Percentiles rank a stretch among this genome's conserved stretches.
These are phyloP conservation scores for Sparidentex hasta DNA, from an alignment of 2,797 vertebrate species.

Conservation along the genomic window DNA sequence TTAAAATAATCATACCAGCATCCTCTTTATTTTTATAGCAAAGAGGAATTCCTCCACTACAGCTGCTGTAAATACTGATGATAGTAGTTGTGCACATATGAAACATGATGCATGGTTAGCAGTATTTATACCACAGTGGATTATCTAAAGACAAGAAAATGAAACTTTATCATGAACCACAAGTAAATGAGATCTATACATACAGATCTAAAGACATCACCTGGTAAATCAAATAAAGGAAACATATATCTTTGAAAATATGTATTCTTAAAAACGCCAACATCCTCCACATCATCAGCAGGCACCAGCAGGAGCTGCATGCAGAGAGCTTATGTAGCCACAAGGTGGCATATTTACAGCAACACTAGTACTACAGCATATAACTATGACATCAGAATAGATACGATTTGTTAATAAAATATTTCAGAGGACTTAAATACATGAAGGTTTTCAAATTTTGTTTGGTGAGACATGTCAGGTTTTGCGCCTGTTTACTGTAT, in stretches of 20 bases:
- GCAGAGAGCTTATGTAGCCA: background rate
- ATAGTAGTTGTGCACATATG: background rate
- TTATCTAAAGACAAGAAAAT: background rate
- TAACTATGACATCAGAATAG: background rate
- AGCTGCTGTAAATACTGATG: background rate
- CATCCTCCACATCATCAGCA: background rate
- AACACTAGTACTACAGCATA: background rate
- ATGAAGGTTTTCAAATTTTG: background rate
- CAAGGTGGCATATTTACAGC: conserved; percentile 3
- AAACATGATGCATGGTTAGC: background rate
- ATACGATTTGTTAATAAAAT: background rate
- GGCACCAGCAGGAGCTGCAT: background rate
- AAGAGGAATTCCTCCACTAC: background rate
- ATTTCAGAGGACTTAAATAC: background rate
- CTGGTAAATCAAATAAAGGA: too few relatives aligned
- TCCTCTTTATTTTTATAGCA: background rate
- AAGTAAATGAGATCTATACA: too few relatives aligned
- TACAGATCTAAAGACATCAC: too few relatives aligned
- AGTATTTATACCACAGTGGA: background rate
- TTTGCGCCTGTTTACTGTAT: background rate
- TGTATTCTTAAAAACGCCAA: background rate
- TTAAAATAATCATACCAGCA: background rate
- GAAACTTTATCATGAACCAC: background rate
- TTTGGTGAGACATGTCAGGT: background rate
- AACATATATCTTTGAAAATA: background rate